These are phyloP conservation scores for Bathynomus jamesi DNA, from an alignment of 1,140 invertebrate genomes.

Conservation along the genomic window DNA sequence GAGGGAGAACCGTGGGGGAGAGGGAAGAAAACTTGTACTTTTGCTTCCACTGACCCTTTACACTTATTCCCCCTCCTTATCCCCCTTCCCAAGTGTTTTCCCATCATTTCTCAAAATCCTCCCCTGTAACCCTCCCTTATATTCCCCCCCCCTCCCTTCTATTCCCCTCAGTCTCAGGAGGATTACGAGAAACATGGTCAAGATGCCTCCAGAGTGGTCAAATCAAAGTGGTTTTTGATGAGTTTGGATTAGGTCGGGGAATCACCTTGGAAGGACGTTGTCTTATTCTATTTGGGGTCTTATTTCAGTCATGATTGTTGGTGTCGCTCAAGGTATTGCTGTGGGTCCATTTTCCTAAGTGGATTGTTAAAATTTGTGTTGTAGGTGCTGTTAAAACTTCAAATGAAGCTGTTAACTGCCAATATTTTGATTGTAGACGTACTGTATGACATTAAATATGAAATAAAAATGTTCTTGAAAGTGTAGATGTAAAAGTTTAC, in stretches of 20 bases:
- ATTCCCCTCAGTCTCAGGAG: neutral
- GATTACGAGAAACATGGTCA: neutral
- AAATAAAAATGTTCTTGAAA: no score
- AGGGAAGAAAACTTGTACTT: neutral
- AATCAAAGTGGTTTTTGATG: constrained; percentile 1
- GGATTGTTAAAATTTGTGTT: no score
- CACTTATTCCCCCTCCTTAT: neutral
- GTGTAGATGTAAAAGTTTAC: no score
- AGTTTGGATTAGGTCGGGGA: neutral
- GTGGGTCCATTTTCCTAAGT: no score
- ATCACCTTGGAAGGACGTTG: neutral
- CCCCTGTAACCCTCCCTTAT: neutral
- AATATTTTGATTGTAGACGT: no score
- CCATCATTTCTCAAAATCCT: no score
- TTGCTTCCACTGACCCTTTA: neutral
- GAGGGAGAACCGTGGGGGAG: neutral
- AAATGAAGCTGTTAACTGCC: no score
- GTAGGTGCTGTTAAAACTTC: no score
- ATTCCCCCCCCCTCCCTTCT: neutral
- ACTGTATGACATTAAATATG: no score
- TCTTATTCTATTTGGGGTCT: neutral
- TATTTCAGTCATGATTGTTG: neutral
- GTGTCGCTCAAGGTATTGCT: no score
- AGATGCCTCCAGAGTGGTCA: neutral
- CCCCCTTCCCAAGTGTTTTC: neutral